Percentiles rank a stretch among this genome's conserved stretches.
These are phyloP conservation scores for Philaethria dido DNA, from an alignment of 2,888 invertebrate genomes.

Conservation along the genomic window DNA sequence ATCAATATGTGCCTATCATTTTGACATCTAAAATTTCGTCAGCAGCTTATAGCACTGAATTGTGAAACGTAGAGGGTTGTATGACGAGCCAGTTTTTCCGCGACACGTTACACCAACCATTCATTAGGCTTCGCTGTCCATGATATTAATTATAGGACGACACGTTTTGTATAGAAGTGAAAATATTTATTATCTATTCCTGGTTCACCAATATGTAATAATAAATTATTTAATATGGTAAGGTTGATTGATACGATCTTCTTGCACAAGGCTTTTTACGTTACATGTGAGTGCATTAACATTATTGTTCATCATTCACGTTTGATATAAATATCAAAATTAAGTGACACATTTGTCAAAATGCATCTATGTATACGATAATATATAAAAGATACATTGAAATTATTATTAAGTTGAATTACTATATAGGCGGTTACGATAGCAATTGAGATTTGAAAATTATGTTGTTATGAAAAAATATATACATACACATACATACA, in stretches of 20 bases:
- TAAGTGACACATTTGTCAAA: not conserved
- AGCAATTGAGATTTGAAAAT: too few relatives aligned
- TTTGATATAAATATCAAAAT: not conserved
- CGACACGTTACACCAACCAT: conserved; percentile 72
- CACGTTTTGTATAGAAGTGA: conserved; percentile 1
- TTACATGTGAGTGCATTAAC: not conserved
- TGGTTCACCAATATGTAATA: not conserved
- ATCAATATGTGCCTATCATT: conserved; percentile 77
- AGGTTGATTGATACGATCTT: not conserved
- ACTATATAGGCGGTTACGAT: too few relatives aligned
- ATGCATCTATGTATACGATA: not conserved
- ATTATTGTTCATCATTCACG: not conserved
- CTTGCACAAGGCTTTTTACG: not conserved
- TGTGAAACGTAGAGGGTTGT: conserved; percentile 54
- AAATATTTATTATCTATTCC: conserved; percentile 6
- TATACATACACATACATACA: too few relatives aligned
- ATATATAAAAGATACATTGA: not conserved
- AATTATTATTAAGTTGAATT: too few relatives aligned
- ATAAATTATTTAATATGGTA: not conserved
- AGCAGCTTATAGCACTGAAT: conserved; percentile 53
- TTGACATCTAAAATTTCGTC: conserved; percentile 74
- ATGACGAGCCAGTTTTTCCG: conserved; percentile 75
- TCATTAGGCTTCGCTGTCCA: conserved; percentile 72
- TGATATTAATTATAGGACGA: conserved; percentile 70
- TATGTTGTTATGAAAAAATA: too few relatives aligned